Evolutionary conservation across 2,113 vertebrate species (phyloP).

Genomic region (Podarcis raffonei): DNA sequence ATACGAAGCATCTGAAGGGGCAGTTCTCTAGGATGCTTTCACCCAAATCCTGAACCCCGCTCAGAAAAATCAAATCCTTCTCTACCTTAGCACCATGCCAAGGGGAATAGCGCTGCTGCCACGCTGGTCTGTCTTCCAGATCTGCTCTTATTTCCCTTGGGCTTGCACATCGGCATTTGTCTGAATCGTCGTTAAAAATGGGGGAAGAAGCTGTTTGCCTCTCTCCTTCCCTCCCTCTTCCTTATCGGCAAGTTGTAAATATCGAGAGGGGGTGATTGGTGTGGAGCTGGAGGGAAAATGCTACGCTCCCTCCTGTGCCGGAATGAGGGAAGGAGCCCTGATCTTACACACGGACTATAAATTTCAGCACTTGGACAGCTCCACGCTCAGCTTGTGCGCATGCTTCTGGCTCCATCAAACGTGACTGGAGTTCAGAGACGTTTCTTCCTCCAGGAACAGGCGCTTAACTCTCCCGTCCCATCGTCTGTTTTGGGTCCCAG

Average conservation of each 20-base stretch:
- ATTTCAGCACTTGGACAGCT: slow-evolving; percentile 90
- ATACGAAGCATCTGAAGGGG: slow-evolving; percentile 72
- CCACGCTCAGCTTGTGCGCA: slow-evolving; percentile 80
- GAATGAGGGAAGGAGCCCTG: slow-evolving; percentile 76
- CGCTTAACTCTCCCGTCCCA: background rate
- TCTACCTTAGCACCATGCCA: slow-evolving; percentile 71
- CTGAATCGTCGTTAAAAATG: slow-evolving; percentile 36
- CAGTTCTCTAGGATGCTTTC: slow-evolving; percentile 56
- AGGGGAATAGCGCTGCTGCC: slow-evolving; percentile 64
- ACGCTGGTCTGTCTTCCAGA: slow-evolving; percentile 57
- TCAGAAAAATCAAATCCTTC: slow-evolving; percentile 41
- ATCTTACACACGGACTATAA: slow-evolving; percentile 69
- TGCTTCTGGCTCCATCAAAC: slow-evolving; percentile 74
- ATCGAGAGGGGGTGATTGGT: slow-evolving; percentile 43
- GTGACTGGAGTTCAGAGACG: slow-evolving; percentile 68
- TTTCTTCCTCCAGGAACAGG: background rate
- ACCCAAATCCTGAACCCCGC: slow-evolving; percentile 40
- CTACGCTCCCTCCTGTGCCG: slow-evolving; percentile 69
- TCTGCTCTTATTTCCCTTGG: slow-evolving; percentile 67
- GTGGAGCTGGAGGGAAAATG: slow-evolving; percentile 28
- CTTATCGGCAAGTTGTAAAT: slow-evolving; percentile 62
- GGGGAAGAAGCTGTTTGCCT: slow-evolving; percentile 1
- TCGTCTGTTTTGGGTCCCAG: background rate
- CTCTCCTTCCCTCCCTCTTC: slow-evolving; percentile 6
- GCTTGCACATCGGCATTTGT: slow-evolving; percentile 62